phyloP scores from a whole-genome alignment of 2,113 vertebrate genomes.

The Callospermophilus lateralis region DNA sequence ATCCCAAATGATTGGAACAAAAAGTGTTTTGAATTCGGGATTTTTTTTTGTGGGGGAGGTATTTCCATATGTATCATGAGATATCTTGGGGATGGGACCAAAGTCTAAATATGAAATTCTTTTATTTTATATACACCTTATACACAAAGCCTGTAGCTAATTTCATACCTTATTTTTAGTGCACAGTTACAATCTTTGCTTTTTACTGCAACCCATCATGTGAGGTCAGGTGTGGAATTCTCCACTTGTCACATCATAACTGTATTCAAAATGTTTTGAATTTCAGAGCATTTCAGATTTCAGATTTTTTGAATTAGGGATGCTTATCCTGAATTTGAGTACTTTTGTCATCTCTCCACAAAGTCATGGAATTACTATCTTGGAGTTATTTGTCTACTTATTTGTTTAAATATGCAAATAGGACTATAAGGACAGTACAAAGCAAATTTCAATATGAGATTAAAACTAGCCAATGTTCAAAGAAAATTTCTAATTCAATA shows the following conservation, averaged over 20 bases:
- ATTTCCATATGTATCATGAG: neutral
- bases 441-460: constrained; percentile 1
- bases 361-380: neutral
- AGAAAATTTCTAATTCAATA: neutral
- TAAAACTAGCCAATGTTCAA: neutral
- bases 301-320: neutral
- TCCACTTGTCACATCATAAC: neutral
- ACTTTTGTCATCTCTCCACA: neutral
- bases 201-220: neutral
- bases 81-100: too few species aligned
- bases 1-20: neutral
- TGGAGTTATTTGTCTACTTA: neutral
- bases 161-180: neutral
- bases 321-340: neutral
- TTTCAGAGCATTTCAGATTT: neutral
- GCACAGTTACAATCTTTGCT: neutral
- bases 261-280: neutral
- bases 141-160: neutral
- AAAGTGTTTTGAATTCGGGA: neutral
- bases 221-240: neutral
- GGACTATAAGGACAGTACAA: neutral
- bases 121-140: neutral
- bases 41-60: neutral
- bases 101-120: neutral
- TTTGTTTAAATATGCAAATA: constrained; percentile 33